These are phyloP conservation scores for Cheiracanthium punctorium DNA, from an alignment of 2,888 invertebrate genomes.

Conservation along the genomic window DNA sequence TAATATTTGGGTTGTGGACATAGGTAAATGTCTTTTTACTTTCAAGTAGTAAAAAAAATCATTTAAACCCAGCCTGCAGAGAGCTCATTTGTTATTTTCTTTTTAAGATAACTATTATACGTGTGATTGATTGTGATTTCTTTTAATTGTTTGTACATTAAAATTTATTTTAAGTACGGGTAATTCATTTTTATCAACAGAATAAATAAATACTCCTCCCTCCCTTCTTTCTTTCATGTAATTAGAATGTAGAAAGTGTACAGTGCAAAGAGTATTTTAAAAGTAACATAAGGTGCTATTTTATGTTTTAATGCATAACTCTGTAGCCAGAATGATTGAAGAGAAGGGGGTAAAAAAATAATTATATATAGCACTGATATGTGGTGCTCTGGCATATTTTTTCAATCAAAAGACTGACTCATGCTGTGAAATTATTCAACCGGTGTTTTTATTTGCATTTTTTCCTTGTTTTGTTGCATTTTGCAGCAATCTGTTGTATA, in stretches of 20 bases:
- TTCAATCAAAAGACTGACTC: slow-evolving; percentile 2
- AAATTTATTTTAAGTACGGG: slow-evolving; percentile 58
- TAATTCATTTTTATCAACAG: slow-evolving; percentile 4
- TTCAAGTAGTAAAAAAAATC: too few relatives aligned
- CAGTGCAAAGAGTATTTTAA: slow-evolving; percentile 45
- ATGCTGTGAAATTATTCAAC: not conserved
- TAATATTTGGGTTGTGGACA: too few relatives aligned
- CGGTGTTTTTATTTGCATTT: slow-evolving; percentile 7
- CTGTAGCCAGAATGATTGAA: slow-evolving; percentile 5
- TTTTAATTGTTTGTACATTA: too few relatives aligned
- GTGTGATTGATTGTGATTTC: too few relatives aligned
- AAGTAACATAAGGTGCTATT: slow-evolving; percentile 58
- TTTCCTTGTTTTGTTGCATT: not conserved
- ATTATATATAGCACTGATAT: not conserved
- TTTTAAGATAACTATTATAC: too few relatives aligned
- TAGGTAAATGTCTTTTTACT: too few relatives aligned
- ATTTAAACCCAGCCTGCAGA: too few relatives aligned
- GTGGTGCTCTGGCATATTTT: not conserved
- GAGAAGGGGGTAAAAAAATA: too few relatives aligned
- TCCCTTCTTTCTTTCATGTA: not conserved
- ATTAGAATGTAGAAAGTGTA: slow-evolving; percentile 50
- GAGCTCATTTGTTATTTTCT: too few relatives aligned
- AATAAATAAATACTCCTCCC: not conserved
- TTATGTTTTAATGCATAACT: not conserved
- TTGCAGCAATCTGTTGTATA: slow-evolving; percentile 1